Evolutionary conservation across 2,888 invertebrate genomes (phyloP), one percentile per base, ranked within the genome.

Genomic region (Luperina testacea): DNA sequence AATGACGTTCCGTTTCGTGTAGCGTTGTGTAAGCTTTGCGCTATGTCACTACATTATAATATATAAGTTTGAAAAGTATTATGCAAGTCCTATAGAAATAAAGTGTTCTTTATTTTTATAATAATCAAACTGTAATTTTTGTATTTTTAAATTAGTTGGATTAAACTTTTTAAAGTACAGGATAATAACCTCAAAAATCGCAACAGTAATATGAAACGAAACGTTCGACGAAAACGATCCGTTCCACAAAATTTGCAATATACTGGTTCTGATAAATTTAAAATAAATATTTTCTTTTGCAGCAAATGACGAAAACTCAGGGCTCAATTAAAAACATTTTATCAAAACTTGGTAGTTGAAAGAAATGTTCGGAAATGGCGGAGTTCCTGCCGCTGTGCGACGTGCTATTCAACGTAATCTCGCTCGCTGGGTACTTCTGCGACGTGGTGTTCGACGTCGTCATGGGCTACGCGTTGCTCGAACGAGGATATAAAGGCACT

Each of bases 331-430:
- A 85, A 86, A 88, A 77, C 72, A 78, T 63, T 82, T 82, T 9
- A 80, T 72, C 83, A 67, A 81, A 81, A 81, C 48, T 73, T 64
- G 78, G 81, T 67, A 90, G 88, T 88, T 90, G 84, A 91, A 91
- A 92, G 95, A 94, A 93, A 96, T 96, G 96, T 92, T 89, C 90
- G 92, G 95, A 93, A 91, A 97, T 97, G 98, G 98, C 98, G 95
- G 98, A 99, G 97, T 99, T 99, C 95, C 97, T 99, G 95, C 99
- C 99, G 89, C 97, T 99, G 93, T 99, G 99, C 97, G 99, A 99
- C 97, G 98, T 99, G 87, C 97, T 99, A 71, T 99, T 99, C 97
- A 99, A 99, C 96, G 98, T 99, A 94, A 98, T 99, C 90, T 99
- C 99, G 71, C 96, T 99, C 89, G 98, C 98, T 79, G 98, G 98